A percentile compares a stretch with the other conserved stretches of the same genome.
Conservation (phyloP, 2,797 vertebrate genomes). For the Cheirogaleus major region DNA sequence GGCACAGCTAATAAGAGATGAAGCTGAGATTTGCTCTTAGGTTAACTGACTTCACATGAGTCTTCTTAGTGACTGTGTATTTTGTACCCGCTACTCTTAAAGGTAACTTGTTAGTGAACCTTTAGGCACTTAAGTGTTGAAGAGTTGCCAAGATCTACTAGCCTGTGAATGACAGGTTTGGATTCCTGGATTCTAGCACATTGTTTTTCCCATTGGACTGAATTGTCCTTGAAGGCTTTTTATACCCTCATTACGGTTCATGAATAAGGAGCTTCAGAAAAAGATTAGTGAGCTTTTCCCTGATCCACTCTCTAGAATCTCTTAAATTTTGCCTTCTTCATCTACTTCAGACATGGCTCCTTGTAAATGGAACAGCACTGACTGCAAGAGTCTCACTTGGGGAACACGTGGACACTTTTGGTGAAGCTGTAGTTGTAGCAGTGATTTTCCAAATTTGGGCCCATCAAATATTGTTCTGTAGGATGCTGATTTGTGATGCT, state of each 20-base stretch:
- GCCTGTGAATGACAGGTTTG: neutral
- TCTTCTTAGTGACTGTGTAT: neutral
- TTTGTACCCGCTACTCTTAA: neutral
- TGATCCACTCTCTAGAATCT: neutral
- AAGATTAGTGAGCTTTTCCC: neutral
- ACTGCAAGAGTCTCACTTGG: neutral
- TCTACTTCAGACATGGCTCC: neutral
- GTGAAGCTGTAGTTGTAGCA: neutral
- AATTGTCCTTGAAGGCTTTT: neutral
- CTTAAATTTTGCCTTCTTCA: neutral
- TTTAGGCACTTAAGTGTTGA: neutral
- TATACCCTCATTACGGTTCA: neutral
- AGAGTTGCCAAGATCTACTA: neutral
- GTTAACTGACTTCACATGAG: neutral
- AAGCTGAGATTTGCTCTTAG: neutral
- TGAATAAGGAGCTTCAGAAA: neutral
- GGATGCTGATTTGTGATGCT: neutral
- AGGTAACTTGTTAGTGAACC: neutral
- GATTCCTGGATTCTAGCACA: neutral
- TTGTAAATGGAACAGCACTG: neutral
- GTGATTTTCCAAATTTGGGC: neutral
- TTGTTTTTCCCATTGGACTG: neutral
- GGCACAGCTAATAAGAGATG: neutral
- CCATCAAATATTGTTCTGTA: neutral
- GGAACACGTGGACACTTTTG: neutral